Evolutionary conservation across 2,888 invertebrate species (phyloP).

Genomic region (Cephus rjabovi): DNA sequence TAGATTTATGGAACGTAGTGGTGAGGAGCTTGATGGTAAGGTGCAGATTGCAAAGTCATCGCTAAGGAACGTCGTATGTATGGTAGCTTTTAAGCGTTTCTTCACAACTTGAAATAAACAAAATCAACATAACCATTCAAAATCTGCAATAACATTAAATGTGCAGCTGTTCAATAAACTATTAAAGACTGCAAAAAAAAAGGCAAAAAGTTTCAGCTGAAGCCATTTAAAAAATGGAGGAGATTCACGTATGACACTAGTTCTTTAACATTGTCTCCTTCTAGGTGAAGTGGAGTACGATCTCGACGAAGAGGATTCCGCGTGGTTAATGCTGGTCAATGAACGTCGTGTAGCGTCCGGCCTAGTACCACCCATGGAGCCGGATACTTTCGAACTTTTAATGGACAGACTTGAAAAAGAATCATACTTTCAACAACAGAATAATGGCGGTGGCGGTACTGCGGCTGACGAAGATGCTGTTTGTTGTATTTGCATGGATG

Average conservation of each 20-base stretch:
- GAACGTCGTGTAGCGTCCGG: slow-evolving; percentile 80
- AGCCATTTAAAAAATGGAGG: no score
- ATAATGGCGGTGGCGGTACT: slow-evolving; percentile 76
- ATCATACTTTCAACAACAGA: slow-evolving; percentile 89
- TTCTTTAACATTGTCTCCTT: background rate
- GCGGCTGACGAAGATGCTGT: slow-evolving; percentile 98
- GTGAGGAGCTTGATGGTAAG: slow-evolving; percentile 93
- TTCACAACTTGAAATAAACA: no score
- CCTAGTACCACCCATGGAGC: slow-evolving; percentile 78
- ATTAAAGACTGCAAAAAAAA: no score
- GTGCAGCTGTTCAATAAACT: no score
- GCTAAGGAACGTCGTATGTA: no score
- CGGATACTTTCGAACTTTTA: slow-evolving; percentile 91
- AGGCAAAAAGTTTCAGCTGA: no score
- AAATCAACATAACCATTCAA: no score
- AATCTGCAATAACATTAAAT: no score
- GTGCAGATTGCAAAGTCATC: slow-evolving; percentile 30
- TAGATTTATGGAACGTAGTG: slow-evolving; percentile 93
- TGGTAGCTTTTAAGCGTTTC: no score
- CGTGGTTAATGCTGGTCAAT: slow-evolving; percentile 93
- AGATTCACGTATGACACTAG: no score
- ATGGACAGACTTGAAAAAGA: slow-evolving; percentile 99
- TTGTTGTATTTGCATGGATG: slow-evolving; percentile 98
- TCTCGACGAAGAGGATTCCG: slow-evolving; percentile 97
- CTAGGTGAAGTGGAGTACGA: slow-evolving; percentile 86